These are phyloP conservation scores for Parnassius orleans DNA, from an alignment of 2,888 invertebrate species.

Conservation along the genomic window DNA sequence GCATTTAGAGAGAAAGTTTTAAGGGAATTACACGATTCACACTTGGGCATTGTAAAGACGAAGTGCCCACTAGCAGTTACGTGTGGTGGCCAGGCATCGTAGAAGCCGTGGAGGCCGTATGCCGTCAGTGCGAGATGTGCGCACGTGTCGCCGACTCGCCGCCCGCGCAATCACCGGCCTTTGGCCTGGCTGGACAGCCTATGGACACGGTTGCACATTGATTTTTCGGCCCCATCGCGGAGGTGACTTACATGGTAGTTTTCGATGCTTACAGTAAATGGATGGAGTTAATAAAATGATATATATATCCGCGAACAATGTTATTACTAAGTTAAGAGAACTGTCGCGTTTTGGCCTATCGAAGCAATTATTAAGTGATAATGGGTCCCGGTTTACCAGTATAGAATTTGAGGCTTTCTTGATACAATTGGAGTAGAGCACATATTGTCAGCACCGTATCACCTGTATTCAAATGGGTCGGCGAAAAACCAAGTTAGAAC, in stretches of 20 bases:
- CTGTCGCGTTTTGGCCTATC: conserved; percentile 26
- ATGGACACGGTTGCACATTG: conserved; percentile 17
- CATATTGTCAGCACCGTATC: conserved; percentile 31
- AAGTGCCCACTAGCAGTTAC: conserved; percentile 32
- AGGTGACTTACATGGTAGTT: conserved; percentile 29
- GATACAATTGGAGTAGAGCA: conserved; percentile 31
- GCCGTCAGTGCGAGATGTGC: conserved; percentile 25
- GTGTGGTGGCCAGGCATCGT: conserved; percentile 34
- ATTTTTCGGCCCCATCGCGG: conserved; percentile 30
- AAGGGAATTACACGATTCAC: no score
- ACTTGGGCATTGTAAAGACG: conserved; percentile 34
- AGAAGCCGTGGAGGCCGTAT: conserved; percentile 25
- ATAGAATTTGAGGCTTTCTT: conserved; percentile 28
- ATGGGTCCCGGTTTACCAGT: conserved; percentile 31
- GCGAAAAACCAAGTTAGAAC: conserved; percentile 31
- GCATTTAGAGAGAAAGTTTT: conserved; percentile 21
- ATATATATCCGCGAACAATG: not conserved
- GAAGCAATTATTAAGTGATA: conserved; percentile 31
- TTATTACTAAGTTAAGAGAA: not conserved
- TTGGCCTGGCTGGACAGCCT: conserved; percentile 1
- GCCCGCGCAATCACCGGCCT: not conserved
- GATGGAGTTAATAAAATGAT: conserved; percentile 20
- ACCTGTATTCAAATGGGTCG: conserved; percentile 33
- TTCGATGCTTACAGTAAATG: conserved; percentile 30
- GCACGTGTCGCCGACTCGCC: conserved; percentile 27